Evolutionary conservation across 2,888 invertebrate genomes (phyloP), one percentile per base, ranked within the genome.

Genomic region (Leptarthrus brevirostris): DNA sequence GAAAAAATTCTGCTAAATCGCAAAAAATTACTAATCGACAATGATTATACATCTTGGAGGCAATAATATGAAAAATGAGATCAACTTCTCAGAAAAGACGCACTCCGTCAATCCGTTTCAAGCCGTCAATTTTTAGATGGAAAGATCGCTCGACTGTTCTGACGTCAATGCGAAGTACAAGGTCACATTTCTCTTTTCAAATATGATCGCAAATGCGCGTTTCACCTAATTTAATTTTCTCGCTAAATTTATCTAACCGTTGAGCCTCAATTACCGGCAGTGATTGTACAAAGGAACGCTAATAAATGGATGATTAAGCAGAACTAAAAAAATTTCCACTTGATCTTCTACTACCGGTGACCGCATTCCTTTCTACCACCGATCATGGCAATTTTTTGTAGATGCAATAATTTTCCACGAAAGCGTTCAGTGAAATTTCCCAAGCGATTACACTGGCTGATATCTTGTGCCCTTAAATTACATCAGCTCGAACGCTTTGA

Each of bases 61-160:
- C 44, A 10, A 8, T 4, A 12, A 44, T 12, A 14, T 44, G 12
- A 12, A 61, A 61, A 61, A 61, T 61, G 18, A 61, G 61, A 36
- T 61, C 61, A 61, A 61, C 61, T 61, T 36, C 36, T 16, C 34
- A 18, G 61, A 61, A 61, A 40, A 61, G 40, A 20, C 30, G n/a
- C n/a, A 10, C 40, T 40, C n/a, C 54, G 54, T 6, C 30, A 3
- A 6, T 24, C 14, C 16, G 56, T n/a, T n/a, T 56, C 30, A 16
- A 24, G n/a, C 56, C 56, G 14, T 14, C 44, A 14, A 30, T 30
- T 30, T 30, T 4, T 6, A 6, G 8, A 30, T 6, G 30, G 30
- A 30, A 44, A 44, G 44, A 44, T 14, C 12, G 44, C 6, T 1
- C 44, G 44, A 12, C 12, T 8, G 12, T n/a, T 8, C 44, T 44